Base-by-base conservation (phyloP, 1,140 invertebrate species). In the Notospermus geniculatus region DNA sequence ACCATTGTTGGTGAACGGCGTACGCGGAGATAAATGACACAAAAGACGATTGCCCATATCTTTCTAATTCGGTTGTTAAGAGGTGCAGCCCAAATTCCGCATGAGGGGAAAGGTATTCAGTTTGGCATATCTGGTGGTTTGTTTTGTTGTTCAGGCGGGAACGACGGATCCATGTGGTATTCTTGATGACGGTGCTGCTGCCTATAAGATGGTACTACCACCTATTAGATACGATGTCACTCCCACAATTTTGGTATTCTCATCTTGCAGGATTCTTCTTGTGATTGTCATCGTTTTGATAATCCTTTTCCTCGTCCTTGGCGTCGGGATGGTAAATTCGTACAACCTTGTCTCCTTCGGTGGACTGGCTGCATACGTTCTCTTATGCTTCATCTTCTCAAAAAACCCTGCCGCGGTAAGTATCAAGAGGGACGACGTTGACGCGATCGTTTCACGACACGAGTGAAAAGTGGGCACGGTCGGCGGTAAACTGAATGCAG, bases 341-440 rank as follows among this genome's bases (percentile, higher is more conserved):
- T 46, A 62, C 19, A 75, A 73, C 61, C 62, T 74, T 2, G 57
- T 73, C 11, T 72, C 69, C 0, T 25, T 71, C 17, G 54, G 57
- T 29, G 73, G 73, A 36, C 30, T 71, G 1, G 52, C 59, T 4
- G 54, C 69, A 0, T 73, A 71, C 54, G 13, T 75, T 7, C 25
- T 70, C 7, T 23, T 73, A 4, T 62, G 72, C 15, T 69, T 64
- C 23, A 54, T 75, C 25, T 71, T 57, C 54, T 75, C 73, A 22
- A 50, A 55, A 23, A 70, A 70, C 32, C 72, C 72, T 2, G 63
- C 67, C n/a, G 65, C 68, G 66, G 73, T 75, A 57, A 43, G 53
- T n/a, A 28, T 50, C 17, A 22, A n/a, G 7, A 2, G 1, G 9
- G 2, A 19, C 15, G 5, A 55, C 23, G 22, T 55, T 15, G 2